Conservation (phyloP, 92 coral and sea anemone genomes). For the Diadumene lineata region DNA sequence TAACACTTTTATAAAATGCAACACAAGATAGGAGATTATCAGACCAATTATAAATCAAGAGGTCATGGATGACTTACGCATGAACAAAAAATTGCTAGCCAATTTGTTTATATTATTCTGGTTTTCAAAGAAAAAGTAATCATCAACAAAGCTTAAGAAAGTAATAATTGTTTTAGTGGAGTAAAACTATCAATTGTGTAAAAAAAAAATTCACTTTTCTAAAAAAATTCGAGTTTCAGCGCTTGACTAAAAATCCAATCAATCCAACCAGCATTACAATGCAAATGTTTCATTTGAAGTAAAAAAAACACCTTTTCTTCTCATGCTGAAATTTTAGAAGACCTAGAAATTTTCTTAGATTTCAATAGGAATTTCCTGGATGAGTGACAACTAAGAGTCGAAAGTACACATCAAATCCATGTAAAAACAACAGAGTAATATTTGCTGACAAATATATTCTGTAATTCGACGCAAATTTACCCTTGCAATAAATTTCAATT, state of each 20-base stretch:
- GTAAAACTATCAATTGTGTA: background rate
- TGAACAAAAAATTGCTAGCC: background rate
- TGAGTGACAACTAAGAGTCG: conserved; percentile 5
- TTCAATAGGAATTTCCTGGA: conserved; percentile 20
- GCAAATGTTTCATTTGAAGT: too few relatives aligned
- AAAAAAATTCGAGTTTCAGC: too few relatives aligned
- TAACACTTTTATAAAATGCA: background rate
- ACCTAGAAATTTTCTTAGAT: background rate
- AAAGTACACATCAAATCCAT: conserved; percentile 9
- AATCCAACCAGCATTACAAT: too few relatives aligned
- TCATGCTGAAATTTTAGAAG: background rate
- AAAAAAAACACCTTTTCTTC: background rate
- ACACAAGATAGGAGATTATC: background rate
- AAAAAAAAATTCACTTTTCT: too few relatives aligned
- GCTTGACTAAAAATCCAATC: too few relatives aligned
- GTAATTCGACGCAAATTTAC: background rate
- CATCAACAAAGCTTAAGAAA: conserved; percentile 8
- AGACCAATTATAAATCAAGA: background rate
- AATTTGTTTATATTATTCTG: background rate
- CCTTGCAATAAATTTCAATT: background rate
- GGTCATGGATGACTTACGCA: background rate
- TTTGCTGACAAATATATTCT: background rate
- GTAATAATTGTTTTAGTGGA: background rate
- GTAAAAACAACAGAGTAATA: conserved; percentile 6
- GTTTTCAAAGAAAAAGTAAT: background rate